These are phyloP conservation scores for Onychostruthus taczanowskii DNA, from an alignment of 2,113 vertebrate species.

Conservation along the genomic window DNA sequence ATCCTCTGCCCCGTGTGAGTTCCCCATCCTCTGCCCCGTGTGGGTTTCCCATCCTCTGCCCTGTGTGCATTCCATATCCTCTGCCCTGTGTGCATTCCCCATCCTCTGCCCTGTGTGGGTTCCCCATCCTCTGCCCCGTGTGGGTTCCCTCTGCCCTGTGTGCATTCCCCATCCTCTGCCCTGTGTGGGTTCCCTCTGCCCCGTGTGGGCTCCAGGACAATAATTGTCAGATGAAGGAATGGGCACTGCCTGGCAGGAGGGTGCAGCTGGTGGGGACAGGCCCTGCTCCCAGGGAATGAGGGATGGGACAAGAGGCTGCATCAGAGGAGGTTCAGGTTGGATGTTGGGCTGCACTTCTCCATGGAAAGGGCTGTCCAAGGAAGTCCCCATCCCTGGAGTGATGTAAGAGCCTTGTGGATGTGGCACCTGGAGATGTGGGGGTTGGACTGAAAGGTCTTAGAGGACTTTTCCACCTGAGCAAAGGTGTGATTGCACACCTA, in stretches of 20 bases:
- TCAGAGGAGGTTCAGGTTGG: neutral
- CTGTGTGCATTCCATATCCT: accelerated
- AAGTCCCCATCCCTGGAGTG: neutral
- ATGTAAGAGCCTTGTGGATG: neutral
- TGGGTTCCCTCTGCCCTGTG: too few species aligned
- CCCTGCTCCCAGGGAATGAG: neutral
- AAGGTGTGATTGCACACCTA: too few species aligned
- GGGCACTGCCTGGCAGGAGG: neutral
- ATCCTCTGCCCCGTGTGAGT: too few species aligned
- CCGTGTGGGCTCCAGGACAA: neutral
- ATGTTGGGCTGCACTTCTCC: neutral
- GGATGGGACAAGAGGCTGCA: neutral
- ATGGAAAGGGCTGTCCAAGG: neutral
- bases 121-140: neutral
- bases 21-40: neutral
- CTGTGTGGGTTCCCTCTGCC: too few species aligned
- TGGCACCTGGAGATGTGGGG: neutral
- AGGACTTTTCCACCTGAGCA: neutral
- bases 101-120: neutral
- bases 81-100: too few species aligned
- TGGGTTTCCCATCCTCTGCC: neutral
- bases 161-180: neutral
- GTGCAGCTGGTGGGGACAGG: neutral
- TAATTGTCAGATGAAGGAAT: too few species aligned
- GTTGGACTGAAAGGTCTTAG: accelerated